Evolutionary conservation across 2,797 vertebrate species (phyloP).

Genomic region (Macropus fuliginosus): DNA sequence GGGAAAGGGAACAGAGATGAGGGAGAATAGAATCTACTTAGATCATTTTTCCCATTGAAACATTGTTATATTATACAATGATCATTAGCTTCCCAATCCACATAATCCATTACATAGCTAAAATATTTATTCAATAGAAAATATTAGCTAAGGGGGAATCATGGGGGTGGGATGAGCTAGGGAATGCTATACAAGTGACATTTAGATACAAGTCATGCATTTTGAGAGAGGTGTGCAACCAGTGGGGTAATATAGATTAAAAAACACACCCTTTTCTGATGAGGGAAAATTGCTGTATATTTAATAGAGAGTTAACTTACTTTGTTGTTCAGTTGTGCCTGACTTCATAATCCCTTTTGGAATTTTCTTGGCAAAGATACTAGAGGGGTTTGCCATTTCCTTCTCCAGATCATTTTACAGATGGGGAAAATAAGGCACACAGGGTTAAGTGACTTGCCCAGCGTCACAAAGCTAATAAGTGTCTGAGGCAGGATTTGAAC

Average conservation of each 20-base stretch:
- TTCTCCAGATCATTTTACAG: neutral
- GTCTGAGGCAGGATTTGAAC: neutral
- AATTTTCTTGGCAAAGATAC: neutral
- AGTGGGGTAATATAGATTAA: neutral
- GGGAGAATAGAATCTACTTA: neutral
- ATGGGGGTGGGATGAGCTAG: neutral
- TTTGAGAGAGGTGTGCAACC: neutral
- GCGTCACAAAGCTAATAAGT: neutral
- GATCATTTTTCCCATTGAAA: neutral
- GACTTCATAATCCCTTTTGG: neutral
- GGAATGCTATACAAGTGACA: neutral
- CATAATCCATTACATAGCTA: neutral
- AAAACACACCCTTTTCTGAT: neutral
- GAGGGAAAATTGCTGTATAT: neutral
- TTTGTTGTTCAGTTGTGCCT: neutral
- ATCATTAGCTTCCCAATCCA: neutral
- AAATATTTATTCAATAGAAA: neutral
- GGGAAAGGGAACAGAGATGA: no score
- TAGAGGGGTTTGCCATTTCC: neutral
- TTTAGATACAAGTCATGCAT: neutral
- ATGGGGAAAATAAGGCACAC: neutral
- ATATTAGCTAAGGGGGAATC: neutral
- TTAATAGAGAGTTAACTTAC: neutral
- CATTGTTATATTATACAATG: no score
- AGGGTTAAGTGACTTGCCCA: neutral